Percentiles rank a stretch among this genome's conserved stretches.
Evolutionary conservation across 1,140 invertebrate genomes (phyloP).

Genomic region (Drosophila chauvacae): DNA sequence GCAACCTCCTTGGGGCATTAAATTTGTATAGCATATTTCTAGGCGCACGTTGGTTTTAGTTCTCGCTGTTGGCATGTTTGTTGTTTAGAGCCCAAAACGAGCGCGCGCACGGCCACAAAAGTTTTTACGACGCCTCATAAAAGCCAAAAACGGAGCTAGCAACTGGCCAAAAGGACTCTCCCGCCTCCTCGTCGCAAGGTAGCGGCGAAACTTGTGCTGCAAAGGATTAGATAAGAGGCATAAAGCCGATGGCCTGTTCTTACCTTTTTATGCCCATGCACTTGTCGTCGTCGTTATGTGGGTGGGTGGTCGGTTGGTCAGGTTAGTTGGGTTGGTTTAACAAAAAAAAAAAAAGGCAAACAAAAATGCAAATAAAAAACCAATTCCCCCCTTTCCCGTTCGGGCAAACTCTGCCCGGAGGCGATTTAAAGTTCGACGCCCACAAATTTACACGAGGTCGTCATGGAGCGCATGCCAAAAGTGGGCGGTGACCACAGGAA

Average conservation of each 20-base stretch:
- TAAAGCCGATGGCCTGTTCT: slow-evolving; percentile 42
- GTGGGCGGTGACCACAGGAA: slow-evolving; percentile 74
- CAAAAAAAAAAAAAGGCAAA: slow-evolving; percentile 25
- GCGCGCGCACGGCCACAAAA: slow-evolving; percentile 62
- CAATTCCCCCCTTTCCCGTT: slow-evolving; percentile 28
- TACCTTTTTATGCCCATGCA: slow-evolving; percentile 75
- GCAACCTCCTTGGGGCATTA: slow-evolving; percentile 45
- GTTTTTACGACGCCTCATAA: slow-evolving; percentile 75
- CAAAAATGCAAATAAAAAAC: slow-evolving; percentile 52
- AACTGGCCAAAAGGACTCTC: slow-evolving; percentile 48
- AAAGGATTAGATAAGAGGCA: slow-evolving; percentile 78
- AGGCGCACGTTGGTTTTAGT: slow-evolving; percentile 65
- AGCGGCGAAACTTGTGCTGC: slow-evolving; percentile 60
- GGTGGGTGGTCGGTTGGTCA: slow-evolving; percentile 25
- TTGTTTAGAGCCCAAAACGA: slow-evolving; percentile 54
- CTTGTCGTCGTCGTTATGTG: slow-evolving; percentile 67
- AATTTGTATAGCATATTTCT: slow-evolving; percentile 71
- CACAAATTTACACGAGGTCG: slow-evolving; percentile 65
- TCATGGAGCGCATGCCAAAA: slow-evolving; percentile 46
- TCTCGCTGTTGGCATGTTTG: slow-evolving; percentile 45
- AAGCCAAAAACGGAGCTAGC: slow-evolving; percentile 50
- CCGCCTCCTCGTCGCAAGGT: slow-evolving; percentile 30
- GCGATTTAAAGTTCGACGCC: slow-evolving; percentile 67
- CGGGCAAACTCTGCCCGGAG: slow-evolving; percentile 8
- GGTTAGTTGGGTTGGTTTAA: slow-evolving; percentile 13